These are phyloP conservation scores for Acropternis orthonyx DNA, from an alignment of 2,797 vertebrate species.

Conservation along the genomic window DNA sequence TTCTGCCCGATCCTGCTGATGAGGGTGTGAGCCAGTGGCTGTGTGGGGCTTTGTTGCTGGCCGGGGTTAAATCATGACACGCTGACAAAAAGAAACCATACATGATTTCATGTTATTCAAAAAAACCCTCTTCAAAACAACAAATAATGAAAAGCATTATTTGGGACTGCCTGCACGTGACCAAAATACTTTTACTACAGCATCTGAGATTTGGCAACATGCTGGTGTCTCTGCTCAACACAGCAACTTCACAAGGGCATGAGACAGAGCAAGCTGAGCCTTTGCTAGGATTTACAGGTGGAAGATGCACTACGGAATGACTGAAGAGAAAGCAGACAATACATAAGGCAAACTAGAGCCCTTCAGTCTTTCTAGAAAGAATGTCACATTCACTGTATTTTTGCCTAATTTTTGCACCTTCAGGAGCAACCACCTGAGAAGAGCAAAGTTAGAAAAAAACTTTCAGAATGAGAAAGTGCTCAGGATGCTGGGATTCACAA, in stretches of 20 bases:
- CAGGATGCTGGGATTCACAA: neutral
- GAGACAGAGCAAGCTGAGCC: neutral
- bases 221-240: neutral
- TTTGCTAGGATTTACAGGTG: neutral
- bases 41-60: neutral
- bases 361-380: neutral
- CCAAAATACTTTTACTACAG: neutral
- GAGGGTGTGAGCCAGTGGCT: neutral
- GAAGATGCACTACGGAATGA: neutral
- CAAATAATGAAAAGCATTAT: neutral
- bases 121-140: neutral
- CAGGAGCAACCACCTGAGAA: neutral
- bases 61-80: neutral
- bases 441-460: neutral
- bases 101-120: neutral
- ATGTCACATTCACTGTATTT: neutral
- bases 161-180: neutral
- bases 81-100: neutral
- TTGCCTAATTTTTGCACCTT: neutral
- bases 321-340: neutral
- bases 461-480: neutral
- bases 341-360: neutral
- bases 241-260: neutral
- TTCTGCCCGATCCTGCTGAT: accelerated
- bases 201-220: neutral